A percentile compares a stretch with the other conserved stretches of the same genome.
These are phyloP conservation scores for Chloroclystis v-ata DNA, from an alignment of 2,888 invertebrate species.

Conservation along the genomic window DNA sequence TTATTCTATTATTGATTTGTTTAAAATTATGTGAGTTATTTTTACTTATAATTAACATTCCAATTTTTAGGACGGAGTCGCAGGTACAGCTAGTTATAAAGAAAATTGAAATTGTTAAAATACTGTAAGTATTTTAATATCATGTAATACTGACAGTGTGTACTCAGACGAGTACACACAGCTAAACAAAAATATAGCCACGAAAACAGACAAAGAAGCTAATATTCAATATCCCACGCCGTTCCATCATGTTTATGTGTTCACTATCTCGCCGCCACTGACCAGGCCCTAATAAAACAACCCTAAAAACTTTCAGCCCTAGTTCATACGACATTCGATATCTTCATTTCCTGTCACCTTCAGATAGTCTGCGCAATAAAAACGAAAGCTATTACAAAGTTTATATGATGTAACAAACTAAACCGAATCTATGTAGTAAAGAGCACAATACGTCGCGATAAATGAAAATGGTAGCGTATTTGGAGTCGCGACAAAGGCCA, in stretches of 20 bases:
- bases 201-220: too few species aligned
- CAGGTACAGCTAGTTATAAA: too few species aligned
- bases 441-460: conserved; percentile 57
- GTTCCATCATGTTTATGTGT: conserved; percentile 1
- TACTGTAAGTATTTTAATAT: too few species aligned
- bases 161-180: too few species aligned
- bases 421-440: conserved; percentile 42
- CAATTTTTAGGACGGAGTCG: too few species aligned
- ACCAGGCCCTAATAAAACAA: conserved; percentile 3
- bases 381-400: conserved; percentile 23
- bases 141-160: too few species aligned
- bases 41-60: too few species aligned
- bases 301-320: conserved; percentile 45
- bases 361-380: conserved; percentile 16
- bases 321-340: conserved; percentile 1
- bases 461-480: conserved; percentile 62
- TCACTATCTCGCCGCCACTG: not conserved
- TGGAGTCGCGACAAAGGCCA: conserved; percentile 54
- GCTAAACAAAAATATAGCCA: too few species aligned
- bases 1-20: too few species aligned
- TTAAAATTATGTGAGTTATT: too few species aligned
- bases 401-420: conserved; percentile 37
- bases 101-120: too few species aligned
- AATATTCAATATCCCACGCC: not conserved
- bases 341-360: conserved; percentile 16